Evolutionary conservation across 92 coral and sea anemone genomes (phyloP).

Genomic region (Epizoanthus stellaris): DNA sequence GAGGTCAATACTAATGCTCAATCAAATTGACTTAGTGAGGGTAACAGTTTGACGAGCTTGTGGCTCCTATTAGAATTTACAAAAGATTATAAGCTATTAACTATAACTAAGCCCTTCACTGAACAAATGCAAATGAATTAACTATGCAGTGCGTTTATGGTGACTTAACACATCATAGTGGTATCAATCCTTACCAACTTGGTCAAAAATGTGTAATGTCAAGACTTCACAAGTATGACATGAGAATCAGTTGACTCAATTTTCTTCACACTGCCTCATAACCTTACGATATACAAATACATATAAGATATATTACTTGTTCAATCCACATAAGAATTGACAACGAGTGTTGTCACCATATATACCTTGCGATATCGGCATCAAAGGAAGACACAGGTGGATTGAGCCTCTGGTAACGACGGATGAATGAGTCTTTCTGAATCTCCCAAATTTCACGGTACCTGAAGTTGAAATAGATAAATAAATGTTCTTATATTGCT

Average conservation of each 20-base stretch:
- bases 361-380: constrained; percentile 95
- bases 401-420: constrained; percentile 96
- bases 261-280: neutral
- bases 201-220: too few species aligned
- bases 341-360: neutral
- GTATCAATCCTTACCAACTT: too few species aligned
- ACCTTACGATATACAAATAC: neutral
- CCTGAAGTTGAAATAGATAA: constrained; percentile 41
- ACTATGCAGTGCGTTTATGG: too few species aligned
- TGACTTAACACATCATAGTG: neutral
- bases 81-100: too few species aligned
- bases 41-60: too few species aligned
- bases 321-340: neutral
- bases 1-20: too few species aligned
- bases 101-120: too few species aligned
- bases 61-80: too few species aligned
- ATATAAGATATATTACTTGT: neutral
- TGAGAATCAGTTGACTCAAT: neutral
- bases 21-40: too few species aligned
- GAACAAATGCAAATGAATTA: too few species aligned
- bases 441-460: constrained; percentile 99
- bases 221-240: too few species aligned
- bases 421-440: constrained; percentile 97
- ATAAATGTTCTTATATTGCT: neutral
- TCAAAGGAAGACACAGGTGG: constrained; percentile 99